phyloP scores from a whole-genome alignment of 2,888 invertebrate species.

The Heliconius hortense region DNA sequence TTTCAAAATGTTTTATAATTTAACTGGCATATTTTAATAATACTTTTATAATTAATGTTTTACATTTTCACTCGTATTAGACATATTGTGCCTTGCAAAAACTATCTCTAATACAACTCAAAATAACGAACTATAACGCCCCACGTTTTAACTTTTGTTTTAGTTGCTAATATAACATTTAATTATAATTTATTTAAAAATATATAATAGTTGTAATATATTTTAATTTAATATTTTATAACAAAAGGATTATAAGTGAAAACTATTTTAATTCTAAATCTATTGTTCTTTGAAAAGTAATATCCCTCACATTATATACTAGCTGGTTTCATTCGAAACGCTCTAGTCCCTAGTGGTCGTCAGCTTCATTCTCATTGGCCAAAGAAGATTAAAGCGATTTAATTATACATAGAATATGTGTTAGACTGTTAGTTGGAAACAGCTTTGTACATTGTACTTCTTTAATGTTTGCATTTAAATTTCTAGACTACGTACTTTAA shows the following conservation, averaged over 20 bases:
- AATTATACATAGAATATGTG: slow-evolving; percentile 22
- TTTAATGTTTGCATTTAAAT: background rate
- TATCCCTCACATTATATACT: background rate
- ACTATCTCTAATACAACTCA: background rate
- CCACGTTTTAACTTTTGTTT: no score
- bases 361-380: background rate
- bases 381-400: slow-evolving; percentile 27
- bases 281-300: background rate
- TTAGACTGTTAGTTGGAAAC: slow-evolving; percentile 1
- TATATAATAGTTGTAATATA: no score
- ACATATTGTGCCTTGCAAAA: background rate
- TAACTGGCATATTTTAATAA: no score
- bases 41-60: no score
- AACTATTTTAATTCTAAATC: background rate
- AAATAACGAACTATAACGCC: no score
- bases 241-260: background rate
- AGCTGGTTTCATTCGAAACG: slow-evolving; percentile 11
- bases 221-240: no score
- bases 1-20: no score
- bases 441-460: background rate
- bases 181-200: no score
- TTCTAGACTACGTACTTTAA: background rate
- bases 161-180: no score
- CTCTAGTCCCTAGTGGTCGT: background rate
- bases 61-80: background rate